A percentile compares a stretch with the other conserved stretches of the same genome.
Evolutionary conservation across 2,113 vertebrate species (phyloP).

Genomic region (Shinisaurus crocodilurus): DNA sequence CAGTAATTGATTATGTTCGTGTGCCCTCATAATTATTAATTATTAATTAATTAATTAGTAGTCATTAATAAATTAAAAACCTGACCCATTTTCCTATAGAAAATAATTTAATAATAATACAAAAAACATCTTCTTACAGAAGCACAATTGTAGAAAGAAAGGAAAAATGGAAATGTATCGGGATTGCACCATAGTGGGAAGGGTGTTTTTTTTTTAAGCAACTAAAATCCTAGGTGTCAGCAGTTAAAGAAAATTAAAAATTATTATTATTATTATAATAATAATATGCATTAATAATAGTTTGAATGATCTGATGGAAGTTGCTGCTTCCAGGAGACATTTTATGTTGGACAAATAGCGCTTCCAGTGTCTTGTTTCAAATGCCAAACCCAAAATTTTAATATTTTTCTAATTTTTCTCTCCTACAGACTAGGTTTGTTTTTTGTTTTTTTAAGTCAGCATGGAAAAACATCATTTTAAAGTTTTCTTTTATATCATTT

Average conservation of each 20-base stretch:
- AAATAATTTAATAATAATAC: not conserved
- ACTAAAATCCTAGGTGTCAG: not conserved
- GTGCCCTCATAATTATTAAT: not conserved
- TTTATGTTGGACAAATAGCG: not conserved
- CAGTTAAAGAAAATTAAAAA: not conserved
- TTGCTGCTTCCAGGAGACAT: not conserved
- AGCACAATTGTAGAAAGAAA: not conserved
- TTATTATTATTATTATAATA: too few species aligned
- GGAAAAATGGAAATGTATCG: not conserved
- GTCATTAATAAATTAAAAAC: not conserved
- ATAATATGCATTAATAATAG: not conserved
- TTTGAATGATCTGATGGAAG: not conserved
- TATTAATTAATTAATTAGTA: too few species aligned
- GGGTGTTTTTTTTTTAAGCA: not conserved
- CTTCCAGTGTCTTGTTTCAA: not conserved
- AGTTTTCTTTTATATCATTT: not conserved
- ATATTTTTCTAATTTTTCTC: not conserved
- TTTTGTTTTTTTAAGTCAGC: not conserved
- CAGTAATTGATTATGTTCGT: not conserved
- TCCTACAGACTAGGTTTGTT: too few species aligned
- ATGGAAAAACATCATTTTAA: not conserved
- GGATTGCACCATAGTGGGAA: not conserved
- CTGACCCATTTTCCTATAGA: not conserved
- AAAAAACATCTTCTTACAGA: not conserved
- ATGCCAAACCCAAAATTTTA: not conserved